Evolutionary conservation across 2,113 vertebrate genomes (phyloP).

Genomic region (Pipra filicauda): DNA sequence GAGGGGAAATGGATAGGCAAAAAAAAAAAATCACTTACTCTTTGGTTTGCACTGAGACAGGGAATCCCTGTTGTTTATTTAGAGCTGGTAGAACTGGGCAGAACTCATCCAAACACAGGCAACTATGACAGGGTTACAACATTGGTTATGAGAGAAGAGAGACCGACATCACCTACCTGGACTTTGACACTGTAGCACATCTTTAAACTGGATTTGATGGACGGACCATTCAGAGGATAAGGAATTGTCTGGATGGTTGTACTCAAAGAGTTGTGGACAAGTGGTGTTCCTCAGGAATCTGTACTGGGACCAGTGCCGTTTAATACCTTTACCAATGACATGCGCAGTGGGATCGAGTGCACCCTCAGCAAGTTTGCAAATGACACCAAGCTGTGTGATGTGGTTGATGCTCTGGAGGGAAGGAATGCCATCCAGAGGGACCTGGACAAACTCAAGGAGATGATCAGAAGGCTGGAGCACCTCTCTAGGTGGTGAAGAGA

Average conservation of each 20-base stretch:
- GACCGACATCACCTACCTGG: neutral
- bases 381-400: neutral
- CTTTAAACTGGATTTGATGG: neutral
- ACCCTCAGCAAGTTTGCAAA: neutral
- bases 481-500: neutral
- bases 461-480: neutral
- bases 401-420: neutral
- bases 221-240: neutral
- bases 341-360: neutral
- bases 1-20: neutral
- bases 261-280: neutral
- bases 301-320: neutral
- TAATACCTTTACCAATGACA: neutral
- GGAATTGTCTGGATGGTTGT: neutral
- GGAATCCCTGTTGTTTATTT: neutral
- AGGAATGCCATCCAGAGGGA: neutral
- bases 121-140: neutral
- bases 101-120: neutral
- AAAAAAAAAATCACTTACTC: neutral
- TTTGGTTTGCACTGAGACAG: neutral
- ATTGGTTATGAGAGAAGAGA: neutral
- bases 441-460: neutral
- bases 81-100: neutral
- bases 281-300: neutral
- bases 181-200: neutral